Evolutionary conservation across 2,888 invertebrate genomes (phyloP), one percentile per base, ranked within the genome.

Genomic region (Boloria euphrosyne): DNA sequence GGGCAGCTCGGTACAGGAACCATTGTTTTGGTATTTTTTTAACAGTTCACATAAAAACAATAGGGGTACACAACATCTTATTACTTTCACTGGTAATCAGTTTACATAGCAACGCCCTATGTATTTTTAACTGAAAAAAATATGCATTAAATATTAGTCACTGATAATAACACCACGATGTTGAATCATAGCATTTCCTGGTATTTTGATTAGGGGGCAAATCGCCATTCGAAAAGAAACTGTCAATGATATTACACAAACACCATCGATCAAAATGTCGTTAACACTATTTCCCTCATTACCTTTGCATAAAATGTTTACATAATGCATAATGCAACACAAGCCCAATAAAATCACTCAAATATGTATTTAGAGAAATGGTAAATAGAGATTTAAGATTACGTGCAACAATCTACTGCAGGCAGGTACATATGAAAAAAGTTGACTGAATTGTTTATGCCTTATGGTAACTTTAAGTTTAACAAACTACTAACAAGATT

Each of bases 121-220:
- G 80, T 80, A 79, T 78, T 79, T 77, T 75, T 76, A 77, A 83
- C 89, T 90, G 87, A 83, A 89, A 90, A 83, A 81, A 84, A 81
- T 80, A 74, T 75, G 80, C 76, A 78, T 74, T 76, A 80, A 79
- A 80, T 79, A 80, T 86, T 85, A 87, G 78, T 84, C 82, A 83
- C 78, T 86, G 82, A 84, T 87, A 82, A 86, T 85, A 76, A 80
- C 83, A 81, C 75, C 78, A 76, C 79, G 73, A 77, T 78, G 88
- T 89, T 92, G 92, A 92, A 85, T 93, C 92, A 92, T 88, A 89
- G 89, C 86, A 90, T 91, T 93, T 92, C 92, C 91, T 91, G 89
- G 92, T 92, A 92, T 88, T 90, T 87, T 86, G 85, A 81, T 76
- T 74, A 81, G 82, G 86, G 77, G 81, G 80, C 85, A 85, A 85